Evolutionary conservation across 37 sponge, comb jelly and placozoan species (phyloP).

Genomic region (Beroe forskalii): DNA sequence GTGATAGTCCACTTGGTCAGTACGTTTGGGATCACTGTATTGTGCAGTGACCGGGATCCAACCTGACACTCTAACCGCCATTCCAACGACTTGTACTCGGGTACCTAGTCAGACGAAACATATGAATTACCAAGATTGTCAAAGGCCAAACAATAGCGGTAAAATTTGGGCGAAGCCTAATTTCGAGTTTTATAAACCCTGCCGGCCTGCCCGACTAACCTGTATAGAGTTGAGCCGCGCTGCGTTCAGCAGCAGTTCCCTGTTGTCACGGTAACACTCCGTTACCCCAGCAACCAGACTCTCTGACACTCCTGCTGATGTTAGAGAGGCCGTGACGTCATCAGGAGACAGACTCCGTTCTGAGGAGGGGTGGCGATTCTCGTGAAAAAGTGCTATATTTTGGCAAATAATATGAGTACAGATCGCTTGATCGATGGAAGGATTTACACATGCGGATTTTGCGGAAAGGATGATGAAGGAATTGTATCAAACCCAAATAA

Average conservation of each 20-base stretch:
- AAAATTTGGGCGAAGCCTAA: no score
- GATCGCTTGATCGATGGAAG: no score
- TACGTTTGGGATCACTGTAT: constrained; percentile 29
- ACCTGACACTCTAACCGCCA: constrained; percentile 56
- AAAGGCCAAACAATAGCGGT: no score
- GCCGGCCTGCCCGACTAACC: not conserved
- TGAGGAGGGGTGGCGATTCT: no score
- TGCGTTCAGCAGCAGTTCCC: not conserved
- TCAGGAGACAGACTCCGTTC: not conserved
- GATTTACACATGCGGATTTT: no score
- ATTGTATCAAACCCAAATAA: no score
- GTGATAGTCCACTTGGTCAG: constrained; percentile 38
- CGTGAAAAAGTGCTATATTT: no score
- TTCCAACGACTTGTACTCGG: constrained; percentile 28
- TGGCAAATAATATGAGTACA: no score
- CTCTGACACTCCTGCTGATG: not conserved
- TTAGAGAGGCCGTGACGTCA: not conserved
- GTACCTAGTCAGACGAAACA: no score
- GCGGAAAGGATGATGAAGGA: no score
- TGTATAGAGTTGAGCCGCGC: not conserved
- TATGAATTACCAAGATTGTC: no score
- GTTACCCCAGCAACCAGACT: not conserved
- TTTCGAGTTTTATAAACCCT: no score
- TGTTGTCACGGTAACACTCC: not conserved
- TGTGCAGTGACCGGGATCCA: not conserved